These are phyloP conservation scores for Coranthus polyacanthus DNA, from an alignment of 2,797 vertebrate genomes.

Conservation along the genomic window DNA sequence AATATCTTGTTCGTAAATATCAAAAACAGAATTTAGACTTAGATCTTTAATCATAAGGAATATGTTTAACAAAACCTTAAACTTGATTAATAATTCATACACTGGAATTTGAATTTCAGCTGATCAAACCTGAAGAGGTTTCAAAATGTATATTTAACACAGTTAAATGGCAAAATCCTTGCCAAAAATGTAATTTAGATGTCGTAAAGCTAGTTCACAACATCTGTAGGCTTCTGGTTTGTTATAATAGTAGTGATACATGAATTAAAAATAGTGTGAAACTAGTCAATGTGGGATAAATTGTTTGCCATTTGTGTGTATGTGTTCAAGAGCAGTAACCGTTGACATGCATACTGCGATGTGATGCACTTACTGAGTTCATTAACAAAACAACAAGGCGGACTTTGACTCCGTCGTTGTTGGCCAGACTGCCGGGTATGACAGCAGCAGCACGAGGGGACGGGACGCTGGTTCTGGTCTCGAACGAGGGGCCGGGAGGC, in stretches of 20 bases:
- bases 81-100: no score
- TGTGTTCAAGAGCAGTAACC: no score
- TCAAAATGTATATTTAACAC: no score
- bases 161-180: no score
- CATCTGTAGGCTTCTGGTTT: neutral
- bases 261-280: neutral
- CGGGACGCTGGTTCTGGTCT: slow-evolving; percentile 36
- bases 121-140: no score
- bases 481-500: slow-evolving; percentile 34
- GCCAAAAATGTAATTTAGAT: no score
- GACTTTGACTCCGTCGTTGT: slow-evolving; percentile 1
- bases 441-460: slow-evolving; percentile 1
- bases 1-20: no score
- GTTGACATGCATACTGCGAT: neutral
- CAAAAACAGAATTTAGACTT: no score
- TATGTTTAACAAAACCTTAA: no score
- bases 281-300: neutral
- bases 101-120: no score
- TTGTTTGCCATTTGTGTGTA: neutral
- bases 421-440: slow-evolving; percentile 35
- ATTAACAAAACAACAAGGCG: slow-evolving; percentile 26
- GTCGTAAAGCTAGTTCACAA: no score
- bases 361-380: neutral
- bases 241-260: neutral
- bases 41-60: no score